Conservation (phyloP, 2,797 vertebrate species). For the Decapterus maruadsi region DNA sequence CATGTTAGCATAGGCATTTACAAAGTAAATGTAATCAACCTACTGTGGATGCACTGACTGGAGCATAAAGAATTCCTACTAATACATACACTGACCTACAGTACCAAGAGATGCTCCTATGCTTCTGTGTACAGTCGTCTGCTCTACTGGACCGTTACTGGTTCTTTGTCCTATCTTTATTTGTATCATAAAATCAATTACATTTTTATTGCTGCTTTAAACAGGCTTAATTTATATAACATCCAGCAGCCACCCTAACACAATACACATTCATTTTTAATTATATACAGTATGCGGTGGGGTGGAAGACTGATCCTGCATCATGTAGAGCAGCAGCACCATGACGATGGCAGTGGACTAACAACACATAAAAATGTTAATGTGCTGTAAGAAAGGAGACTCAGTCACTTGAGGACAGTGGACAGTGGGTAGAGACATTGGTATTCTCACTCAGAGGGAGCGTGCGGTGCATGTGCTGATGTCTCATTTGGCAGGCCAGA, state of each 20-base stretch:
- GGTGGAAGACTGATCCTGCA: background rate
- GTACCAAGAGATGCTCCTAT: too few relatives aligned
- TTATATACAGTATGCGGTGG: background rate
- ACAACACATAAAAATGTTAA: background rate
- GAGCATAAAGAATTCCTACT: background rate
- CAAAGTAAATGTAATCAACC: background rate
- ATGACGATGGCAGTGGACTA: background rate
- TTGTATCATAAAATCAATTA: too few relatives aligned
- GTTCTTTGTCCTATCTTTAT: too few relatives aligned
- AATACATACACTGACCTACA: background rate
- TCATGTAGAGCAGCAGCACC: background rate
- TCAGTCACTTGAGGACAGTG: background rate
- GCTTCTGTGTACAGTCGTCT: too few relatives aligned
- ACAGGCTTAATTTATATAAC: background rate
- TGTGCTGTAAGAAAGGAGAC: background rate
- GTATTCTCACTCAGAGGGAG: background rate
- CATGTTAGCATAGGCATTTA: too few relatives aligned
- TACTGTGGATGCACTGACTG: background rate
- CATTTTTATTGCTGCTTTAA: too few relatives aligned
- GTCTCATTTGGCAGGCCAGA: constrained; percentile 45
- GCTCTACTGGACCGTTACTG: too few relatives aligned
- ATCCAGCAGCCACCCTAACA: constrained; percentile 6
- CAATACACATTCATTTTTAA: background rate
- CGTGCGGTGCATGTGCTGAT: constrained; percentile 19
- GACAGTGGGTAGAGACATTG: background rate